phyloP scores from a whole-genome alignment of 1,140 invertebrate species.

The Dinoponera quadriceps region DNA sequence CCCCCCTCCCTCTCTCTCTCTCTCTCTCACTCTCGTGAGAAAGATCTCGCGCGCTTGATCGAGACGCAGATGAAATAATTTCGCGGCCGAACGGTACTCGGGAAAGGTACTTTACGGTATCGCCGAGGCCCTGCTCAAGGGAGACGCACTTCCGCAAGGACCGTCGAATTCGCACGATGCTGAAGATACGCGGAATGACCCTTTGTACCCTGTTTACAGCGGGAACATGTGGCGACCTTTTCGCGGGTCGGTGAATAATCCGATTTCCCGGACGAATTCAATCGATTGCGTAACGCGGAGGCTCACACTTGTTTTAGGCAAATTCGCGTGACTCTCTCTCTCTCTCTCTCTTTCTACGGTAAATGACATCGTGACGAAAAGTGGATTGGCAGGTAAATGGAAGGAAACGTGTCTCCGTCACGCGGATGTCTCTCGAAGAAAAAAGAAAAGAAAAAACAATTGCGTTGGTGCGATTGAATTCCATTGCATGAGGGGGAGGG shows the following conservation, averaged over 20 bases:
- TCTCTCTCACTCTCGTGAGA: constrained; percentile 27
- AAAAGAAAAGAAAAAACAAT: neutral
- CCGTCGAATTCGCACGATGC: constrained; percentile 42
- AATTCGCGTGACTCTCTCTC: too few species aligned
- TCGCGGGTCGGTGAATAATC: neutral
- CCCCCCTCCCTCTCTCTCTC: neutral
- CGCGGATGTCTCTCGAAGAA: too few species aligned
- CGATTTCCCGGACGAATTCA: constrained; percentile 9
- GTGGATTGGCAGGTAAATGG: too few species aligned
- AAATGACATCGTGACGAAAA: too few species aligned
- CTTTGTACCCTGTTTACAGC: constrained; percentile 2
- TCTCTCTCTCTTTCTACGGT: too few species aligned
- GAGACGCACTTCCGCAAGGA: neutral
- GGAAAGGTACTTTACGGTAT: constrained; percentile 16
- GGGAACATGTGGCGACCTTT: constrained; percentile 5
- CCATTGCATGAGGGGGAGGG: neutral
- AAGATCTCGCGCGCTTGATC: constrained; percentile 30
- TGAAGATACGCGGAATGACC: constrained; percentile 27
- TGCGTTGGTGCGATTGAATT: neutral
- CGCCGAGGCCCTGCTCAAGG: constrained; percentile 15
- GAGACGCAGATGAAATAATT: constrained; percentile 53
- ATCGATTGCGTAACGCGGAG: neutral
- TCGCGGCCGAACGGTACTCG: constrained; percentile 51
- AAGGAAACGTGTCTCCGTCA: too few species aligned
- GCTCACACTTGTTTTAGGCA: neutral